Percentiles rank a stretch among this genome's conserved stretches.
Conservation (phyloP, 2,113 vertebrate species). For the Hyperopisus bebe region DNA sequence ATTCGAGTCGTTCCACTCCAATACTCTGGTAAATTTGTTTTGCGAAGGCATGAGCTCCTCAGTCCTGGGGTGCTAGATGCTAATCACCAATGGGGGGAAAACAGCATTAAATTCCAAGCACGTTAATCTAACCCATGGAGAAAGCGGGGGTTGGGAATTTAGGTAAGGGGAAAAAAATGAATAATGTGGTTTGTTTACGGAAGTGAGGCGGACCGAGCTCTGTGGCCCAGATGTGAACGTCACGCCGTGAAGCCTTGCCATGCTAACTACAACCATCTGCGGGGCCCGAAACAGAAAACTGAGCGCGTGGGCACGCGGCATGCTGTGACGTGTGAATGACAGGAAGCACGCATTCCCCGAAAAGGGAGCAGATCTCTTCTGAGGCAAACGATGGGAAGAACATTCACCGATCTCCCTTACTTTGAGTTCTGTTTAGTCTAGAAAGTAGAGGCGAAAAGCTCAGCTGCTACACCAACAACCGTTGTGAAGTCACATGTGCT, state of each 20-base stretch:
- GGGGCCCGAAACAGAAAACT: not conserved
- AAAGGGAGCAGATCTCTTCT: not conserved
- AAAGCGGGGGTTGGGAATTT: not conserved
- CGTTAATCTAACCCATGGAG: not conserved
- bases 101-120: not conserved
- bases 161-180: not conserved
- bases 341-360: not conserved
- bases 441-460: not conserved
- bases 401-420: not conserved
- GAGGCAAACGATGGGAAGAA: not conserved
- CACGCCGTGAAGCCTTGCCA: not conserved
- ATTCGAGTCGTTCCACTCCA: not conserved
- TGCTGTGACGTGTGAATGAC: not conserved
- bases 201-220: constrained; percentile 9
- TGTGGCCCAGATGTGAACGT: constrained; percentile 8
- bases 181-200: constrained; percentile 11
- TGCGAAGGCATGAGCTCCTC: not conserved
- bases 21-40: not conserved
- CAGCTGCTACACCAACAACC: not conserved
- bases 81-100: not conserved
- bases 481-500: not conserved
- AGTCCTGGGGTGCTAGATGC: not conserved
- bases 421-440: not conserved
- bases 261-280: constrained; percentile 28
- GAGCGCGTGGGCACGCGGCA: not conserved